Percentiles rank a stretch among this genome's conserved stretches.
Evolutionary conservation across 2,888 invertebrate genomes (phyloP).

Genomic region (Ochropleura plecta): DNA sequence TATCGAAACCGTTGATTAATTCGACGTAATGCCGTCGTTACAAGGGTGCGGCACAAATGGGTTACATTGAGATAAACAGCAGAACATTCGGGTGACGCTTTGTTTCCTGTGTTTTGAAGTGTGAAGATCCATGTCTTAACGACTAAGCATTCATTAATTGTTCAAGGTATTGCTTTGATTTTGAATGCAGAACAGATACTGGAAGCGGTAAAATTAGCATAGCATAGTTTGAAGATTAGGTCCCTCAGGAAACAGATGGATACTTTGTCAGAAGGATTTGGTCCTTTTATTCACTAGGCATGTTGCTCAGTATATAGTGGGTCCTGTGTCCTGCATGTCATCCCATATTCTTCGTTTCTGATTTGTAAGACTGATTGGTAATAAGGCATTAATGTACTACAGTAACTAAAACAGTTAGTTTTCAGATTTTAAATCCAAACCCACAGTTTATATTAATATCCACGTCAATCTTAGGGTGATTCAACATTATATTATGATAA

Average conservation of each 20-base stretch:
- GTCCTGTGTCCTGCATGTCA: not conserved
- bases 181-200: slow-evolving; percentile 1
- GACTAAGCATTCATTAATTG: slow-evolving; percentile 1
- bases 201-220: not conserved
- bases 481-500: not conserved
- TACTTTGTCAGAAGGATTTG: not conserved
- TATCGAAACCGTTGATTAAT: slow-evolving; percentile 61
- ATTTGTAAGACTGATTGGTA: not conserved
- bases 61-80: slow-evolving; percentile 1
- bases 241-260: not conserved
- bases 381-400: not conserved
- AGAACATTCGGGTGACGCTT: not conserved
- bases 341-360: not conserved
- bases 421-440: not conserved
- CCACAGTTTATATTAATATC: not conserved
- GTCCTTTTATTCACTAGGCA: not conserved
- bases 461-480: not conserved
- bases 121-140: slow-evolving; percentile 9
- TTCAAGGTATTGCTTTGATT: not conserved
- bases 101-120: slow-evolving; percentile 26
- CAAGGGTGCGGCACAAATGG: slow-evolving; percentile 40
- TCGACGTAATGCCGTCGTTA: slow-evolving; percentile 41
- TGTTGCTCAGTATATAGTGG: not conserved
- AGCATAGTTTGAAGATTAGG: not conserved
- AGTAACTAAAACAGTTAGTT: not conserved